Evolutionary conservation across 1,140 invertebrate species (phyloP).

Genomic region (Hetaerina americana): DNA sequence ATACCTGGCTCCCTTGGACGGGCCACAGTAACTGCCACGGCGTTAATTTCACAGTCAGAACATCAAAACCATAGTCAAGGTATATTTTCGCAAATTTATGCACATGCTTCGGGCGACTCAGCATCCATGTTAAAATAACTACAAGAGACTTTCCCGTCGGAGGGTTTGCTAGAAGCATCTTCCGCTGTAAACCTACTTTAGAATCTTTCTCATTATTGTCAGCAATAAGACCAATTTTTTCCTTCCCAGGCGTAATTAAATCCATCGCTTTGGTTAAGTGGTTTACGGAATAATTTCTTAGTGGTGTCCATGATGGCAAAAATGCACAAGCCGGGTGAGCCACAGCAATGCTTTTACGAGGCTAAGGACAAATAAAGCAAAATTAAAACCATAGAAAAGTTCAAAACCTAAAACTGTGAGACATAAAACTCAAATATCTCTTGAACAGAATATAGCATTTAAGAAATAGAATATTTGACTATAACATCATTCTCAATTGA

Average conservation of each 20-base stretch:
- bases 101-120: constrained; percentile 66
- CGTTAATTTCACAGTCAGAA: constrained; percentile 62
- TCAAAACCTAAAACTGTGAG: background rate
- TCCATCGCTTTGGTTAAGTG: background rate
- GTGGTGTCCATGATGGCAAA: background rate
- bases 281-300: background rate
- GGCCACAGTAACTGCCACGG: constrained; percentile 77
- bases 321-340: background rate
- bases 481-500: background rate
- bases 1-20: constrained; percentile 55
- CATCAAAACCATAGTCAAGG: constrained; percentile 70
- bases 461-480: too few species aligned
- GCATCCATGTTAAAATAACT: constrained; percentile 67
- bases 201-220: background rate
- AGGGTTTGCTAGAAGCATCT: background rate
- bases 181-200: background rate
- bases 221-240: background rate
- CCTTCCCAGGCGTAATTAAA: background rate
- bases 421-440: background rate
- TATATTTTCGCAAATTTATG: constrained; percentile 74
- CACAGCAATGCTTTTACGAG: background rate
- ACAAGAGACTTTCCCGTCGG: constrained; percentile 37
- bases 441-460: too few species aligned
- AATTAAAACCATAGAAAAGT: background rate
- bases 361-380: background rate